These are phyloP conservation scores for Ischnura elegans DNA, from an alignment of 2,888 invertebrate genomes.

Conservation along the genomic window DNA sequence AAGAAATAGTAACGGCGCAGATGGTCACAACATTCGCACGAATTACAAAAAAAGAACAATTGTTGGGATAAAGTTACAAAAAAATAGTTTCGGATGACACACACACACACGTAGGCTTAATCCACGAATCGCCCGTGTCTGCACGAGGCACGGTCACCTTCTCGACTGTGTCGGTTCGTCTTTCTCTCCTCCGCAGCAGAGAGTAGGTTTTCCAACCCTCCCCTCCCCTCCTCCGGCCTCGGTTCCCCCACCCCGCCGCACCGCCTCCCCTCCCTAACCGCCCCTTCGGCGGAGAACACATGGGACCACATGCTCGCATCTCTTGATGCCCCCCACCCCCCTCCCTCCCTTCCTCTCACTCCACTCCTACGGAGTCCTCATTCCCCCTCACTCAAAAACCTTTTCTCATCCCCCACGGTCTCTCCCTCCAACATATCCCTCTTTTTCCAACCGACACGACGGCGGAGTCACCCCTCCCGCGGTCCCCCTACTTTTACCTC, in stretches of 20 bases:
- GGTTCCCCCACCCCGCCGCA: background rate
- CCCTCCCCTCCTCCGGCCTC: background rate
- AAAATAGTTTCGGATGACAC: background rate
- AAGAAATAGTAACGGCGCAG: too few species aligned
- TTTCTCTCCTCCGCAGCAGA: conserved; percentile 31
- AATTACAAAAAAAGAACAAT: too few species aligned
- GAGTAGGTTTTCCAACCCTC: conserved; percentile 30
- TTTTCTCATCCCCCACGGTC: background rate
- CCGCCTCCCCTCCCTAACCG: background rate
- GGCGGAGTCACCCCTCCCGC: background rate
- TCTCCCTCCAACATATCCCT: background rate
- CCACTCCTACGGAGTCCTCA: background rate
- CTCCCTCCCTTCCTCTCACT: background rate
- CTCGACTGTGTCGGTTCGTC: conserved; percentile 43
- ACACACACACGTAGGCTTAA: too few species aligned
- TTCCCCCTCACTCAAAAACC: background rate
- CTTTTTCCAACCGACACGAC: conserved; percentile 25
- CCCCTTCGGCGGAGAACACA: background rate
- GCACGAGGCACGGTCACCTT: background rate
- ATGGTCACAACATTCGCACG: too few species aligned
- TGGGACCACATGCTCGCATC: conserved; percentile 20
- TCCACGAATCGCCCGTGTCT: conserved; percentile 23
- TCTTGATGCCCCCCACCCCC: background rate
- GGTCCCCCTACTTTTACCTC: background rate
- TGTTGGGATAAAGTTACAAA: too few species aligned